These are phyloP conservation scores for Sitodiplosis mosellana DNA, from an alignment of 1,140 invertebrate species.

Conservation along the genomic window DNA sequence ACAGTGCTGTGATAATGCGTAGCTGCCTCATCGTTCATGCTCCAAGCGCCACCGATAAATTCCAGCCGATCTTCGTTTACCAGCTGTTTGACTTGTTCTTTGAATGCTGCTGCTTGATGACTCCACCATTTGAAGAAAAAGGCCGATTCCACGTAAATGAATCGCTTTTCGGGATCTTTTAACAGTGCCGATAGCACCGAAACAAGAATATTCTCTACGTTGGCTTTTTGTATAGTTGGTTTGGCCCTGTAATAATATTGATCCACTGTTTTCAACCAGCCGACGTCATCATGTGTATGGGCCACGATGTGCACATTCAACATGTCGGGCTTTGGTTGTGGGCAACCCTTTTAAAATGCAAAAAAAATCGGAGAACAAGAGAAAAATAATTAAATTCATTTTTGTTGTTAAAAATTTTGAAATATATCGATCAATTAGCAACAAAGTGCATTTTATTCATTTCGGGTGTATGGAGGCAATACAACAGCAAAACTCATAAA, in stretches of 20 bases:
- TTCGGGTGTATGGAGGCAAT: no score
- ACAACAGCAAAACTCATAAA: no score
- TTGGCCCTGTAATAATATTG: constrained; percentile 33
- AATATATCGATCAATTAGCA: no score
- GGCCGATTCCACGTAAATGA: constrained; percentile 63
- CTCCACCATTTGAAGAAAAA: constrained; percentile 91
- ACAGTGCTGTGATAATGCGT: constrained; percentile 81
- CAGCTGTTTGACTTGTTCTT: constrained; percentile 39
- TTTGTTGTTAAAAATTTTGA: no score
- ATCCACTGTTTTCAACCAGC: constrained; percentile 79
- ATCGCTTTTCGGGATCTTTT: constrained; percentile 50
- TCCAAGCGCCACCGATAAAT: constrained; percentile 66
- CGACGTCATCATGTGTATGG: constrained; percentile 77
- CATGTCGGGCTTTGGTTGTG: constrained; percentile 12
- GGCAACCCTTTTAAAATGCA: constrained; percentile 12
- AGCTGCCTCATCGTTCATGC: constrained; percentile 80
- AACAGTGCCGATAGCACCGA: constrained; percentile 62
- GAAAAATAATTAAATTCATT: no score
- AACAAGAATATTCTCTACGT: constrained; percentile 82
- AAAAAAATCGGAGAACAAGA: no score
- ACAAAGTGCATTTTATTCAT: no score
- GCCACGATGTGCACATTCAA: constrained; percentile 69
- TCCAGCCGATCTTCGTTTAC: constrained; percentile 62
- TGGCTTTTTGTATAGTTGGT: constrained; percentile 52
- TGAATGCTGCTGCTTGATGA: constrained; percentile 41